Base-by-base conservation (phyloP, 2,113 vertebrate species). In the Gobiocypris rarus region DNA sequence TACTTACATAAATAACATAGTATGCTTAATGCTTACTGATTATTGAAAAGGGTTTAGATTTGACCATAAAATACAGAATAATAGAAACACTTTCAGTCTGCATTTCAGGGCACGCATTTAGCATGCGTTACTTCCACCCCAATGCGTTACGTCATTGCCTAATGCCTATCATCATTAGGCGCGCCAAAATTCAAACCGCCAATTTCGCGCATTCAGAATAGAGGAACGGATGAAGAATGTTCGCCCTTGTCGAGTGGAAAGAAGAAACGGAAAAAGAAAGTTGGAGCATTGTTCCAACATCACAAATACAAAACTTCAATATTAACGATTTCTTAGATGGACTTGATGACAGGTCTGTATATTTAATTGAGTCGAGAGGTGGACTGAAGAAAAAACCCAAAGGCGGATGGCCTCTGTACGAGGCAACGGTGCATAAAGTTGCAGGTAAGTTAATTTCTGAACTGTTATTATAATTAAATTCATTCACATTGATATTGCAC, bases 351-450 rank as follows among this genome's bases (percentile, higher is more conserved):
- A 74, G 24, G 4, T 74, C 38, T 50, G 38, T 50, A 14, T 24
- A 74, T 74, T 43, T 74, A 24, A 74, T 50, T 38, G 65, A 69
- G 31, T 69, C 31, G 65, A 69, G 65, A 69, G 65, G 28, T 38
- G 65, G 38, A 45, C 0, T 74, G n/a, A 45, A 24, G 4, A 48
- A 48, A 50, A 48, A 48, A 13, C 14, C 41, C 48, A 74, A 28
- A 74, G 43, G 71, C 71, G 43, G 71, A 75, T 75, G 43, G 71
- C 43, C n/a, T 8, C 50, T 74, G 71, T 28, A 75, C 24, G n/a
- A 75, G 43, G 71, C 43, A 28, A 28, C 43, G 14, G 71, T 74
- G 71, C 71, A 74, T 26, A 50, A 50, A 9, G 41, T 50, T 17
- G 71, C 71, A 75, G 43, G 43, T 43, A 43, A 43, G 41, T 43